phyloP scores from a whole-genome alignment of 2,888 invertebrate genomes.

The Cyrtodaria siliqua region DNA sequence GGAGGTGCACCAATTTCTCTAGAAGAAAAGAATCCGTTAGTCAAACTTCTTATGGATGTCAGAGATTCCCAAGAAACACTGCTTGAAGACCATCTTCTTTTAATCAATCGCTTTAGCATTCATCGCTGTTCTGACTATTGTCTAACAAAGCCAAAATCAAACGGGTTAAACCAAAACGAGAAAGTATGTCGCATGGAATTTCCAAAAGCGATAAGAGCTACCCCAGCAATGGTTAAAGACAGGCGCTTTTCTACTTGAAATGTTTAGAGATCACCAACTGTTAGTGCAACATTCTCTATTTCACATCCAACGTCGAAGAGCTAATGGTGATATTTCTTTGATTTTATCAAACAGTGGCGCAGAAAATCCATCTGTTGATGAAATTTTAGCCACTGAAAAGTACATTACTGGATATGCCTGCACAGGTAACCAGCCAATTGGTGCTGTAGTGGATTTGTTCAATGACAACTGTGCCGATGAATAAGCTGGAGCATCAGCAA shows the following conservation, averaged over 20 bases:
- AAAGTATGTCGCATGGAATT: slow-evolving; percentile 64
- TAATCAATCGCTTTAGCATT: slow-evolving; percentile 11
- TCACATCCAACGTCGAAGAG: slow-evolving; percentile 68
- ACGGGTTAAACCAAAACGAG: neutral
- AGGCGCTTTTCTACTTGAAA: slow-evolving; percentile 64
- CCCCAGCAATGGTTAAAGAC: slow-evolving; percentile 60
- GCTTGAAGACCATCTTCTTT: slow-evolving; percentile 51
- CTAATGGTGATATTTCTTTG: slow-evolving; percentile 69
- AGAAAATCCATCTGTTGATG: slow-evolving; percentile 61
- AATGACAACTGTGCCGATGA: slow-evolving; percentile 37
- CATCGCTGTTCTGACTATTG: slow-evolving; percentile 23
- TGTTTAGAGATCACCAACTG: slow-evolving; percentile 65
- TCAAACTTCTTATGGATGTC: slow-evolving; percentile 64
- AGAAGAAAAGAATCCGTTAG: slow-evolving; percentile 59
- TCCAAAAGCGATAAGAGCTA: slow-evolving; percentile 34
- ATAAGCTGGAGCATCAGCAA: slow-evolving; percentile 12
- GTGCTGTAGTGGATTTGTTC: slow-evolving; percentile 56
- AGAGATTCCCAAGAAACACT: slow-evolving; percentile 47
- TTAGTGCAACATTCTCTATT: slow-evolving; percentile 65
- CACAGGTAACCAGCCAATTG: slow-evolving; percentile 66
- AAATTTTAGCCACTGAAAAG: slow-evolving; percentile 44
- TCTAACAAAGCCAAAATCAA: slow-evolving; percentile 6
- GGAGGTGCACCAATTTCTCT: slow-evolving; percentile 55
- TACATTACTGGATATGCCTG: slow-evolving; percentile 62
- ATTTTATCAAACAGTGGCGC: slow-evolving; percentile 65